Base-by-base conservation (phyloP, 2,888 invertebrate genomes). In the Polydrusus cervinus region DNA sequence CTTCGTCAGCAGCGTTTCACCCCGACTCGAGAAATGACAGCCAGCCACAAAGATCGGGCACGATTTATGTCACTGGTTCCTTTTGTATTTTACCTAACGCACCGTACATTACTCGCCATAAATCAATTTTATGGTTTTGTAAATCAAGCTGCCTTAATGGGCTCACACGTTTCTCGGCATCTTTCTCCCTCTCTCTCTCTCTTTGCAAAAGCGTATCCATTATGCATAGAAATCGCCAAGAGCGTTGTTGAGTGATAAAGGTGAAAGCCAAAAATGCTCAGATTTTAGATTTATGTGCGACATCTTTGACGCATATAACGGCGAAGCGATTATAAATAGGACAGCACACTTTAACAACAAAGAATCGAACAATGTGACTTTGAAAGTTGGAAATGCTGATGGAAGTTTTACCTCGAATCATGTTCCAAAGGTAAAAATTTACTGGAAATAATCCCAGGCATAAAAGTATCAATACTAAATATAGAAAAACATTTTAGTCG, bases 91-190 rank as follows among this genome's bases (percentile, higher is more conserved):
- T 84, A 86, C 86, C 86, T 86, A 86, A 86, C 86, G 85, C 86
- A 86, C 85, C 85, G 85, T 85, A 84, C 86, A 87, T 87, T 87
- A 86, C 85, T 82, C 82, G 85, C 85, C 84, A 87, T 87, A 87
- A 87, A 87, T 87, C 87, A 87, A 87, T 87, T 87, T 87, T 87
- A 87, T 87, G 87, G 86, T 86, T 87, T 87, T 85, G 86, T 87
- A 87, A 87, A 87, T 87, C 87, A 87, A 87, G 86, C 84, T 83
- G 85, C 81, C 83, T 83, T 85, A 85, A 86, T 85, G 85, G 84
- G 81, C 83, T 84, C 83, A 81, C 85, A 82, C 81, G 78, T 80
- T 76, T 71, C 78, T 82, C 79, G 80, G 78, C 78, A 78, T 79
- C 79, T 77, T 40, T 61, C 60, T 66, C 10, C 10, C 49, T 62